A percentile compares a stretch with the other conserved stretches of the same genome.
Conservation (phyloP, 2,113 vertebrate genomes). For the Neolamprologus fasciatus region DNA sequence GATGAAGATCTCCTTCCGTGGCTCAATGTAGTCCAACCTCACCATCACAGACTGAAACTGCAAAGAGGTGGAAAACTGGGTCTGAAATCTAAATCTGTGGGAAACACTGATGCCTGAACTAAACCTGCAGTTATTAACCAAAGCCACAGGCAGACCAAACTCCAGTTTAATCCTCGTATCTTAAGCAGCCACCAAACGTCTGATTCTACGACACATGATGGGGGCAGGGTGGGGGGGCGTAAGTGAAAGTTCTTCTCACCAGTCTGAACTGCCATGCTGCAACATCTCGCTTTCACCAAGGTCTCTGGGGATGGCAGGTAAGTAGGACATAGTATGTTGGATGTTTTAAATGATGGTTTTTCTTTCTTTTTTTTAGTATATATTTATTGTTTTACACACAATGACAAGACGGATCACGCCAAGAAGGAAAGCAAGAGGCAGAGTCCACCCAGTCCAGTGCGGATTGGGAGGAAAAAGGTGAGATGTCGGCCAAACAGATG, state of each 20-base stretch:
- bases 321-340: conserved; percentile 62
- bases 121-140: background rate
- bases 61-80: background rate
- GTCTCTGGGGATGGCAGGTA: conserved; percentile 74
- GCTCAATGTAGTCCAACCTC: background rate
- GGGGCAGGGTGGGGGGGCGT: background rate
- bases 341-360: conserved; percentile 15
- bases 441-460: background rate
- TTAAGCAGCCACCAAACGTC: background rate
- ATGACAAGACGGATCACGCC: conserved; percentile 9
- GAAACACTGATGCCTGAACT: background rate
- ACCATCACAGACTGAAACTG: background rate
- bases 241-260: conserved; percentile 70
- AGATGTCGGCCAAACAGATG: background rate
- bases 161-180: background rate
- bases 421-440: background rate
- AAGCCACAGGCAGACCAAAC: background rate
- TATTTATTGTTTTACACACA: conserved; percentile 28
- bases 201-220: conserved; percentile 27
- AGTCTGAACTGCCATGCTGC: conserved; percentile 69
- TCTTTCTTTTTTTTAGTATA: background rate
- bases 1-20: background rate
- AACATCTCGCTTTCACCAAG: conserved; percentile 70
- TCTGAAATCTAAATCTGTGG: background rate
- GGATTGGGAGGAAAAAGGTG: background rate